A percentile compares a stretch with the other conserved stretches of the same genome.
phyloP scores from a whole-genome alignment of 1,140 invertebrate species.

The Pristionchus pacificus region DNA sequence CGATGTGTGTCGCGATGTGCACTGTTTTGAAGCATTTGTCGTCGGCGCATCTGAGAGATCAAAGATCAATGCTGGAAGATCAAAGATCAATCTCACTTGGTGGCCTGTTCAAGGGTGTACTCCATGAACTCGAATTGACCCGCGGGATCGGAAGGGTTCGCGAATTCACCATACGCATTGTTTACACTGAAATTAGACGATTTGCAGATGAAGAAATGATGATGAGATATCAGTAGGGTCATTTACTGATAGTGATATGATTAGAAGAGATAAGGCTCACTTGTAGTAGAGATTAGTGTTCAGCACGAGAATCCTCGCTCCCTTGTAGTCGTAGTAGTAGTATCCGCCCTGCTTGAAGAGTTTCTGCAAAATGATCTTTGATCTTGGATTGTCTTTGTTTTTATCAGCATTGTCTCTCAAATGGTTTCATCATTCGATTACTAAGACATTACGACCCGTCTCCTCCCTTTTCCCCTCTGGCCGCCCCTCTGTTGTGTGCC shows the following conservation, averaged over 20 bases:
- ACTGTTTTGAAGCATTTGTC: constrained; percentile 24
- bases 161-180: constrained; percentile 34
- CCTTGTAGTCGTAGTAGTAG: constrained; percentile 35
- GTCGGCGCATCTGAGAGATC: neutral
- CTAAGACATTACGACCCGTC: too few species aligned
- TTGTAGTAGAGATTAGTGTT: constrained; percentile 55
- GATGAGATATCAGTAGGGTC: too few species aligned
- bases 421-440: too few species aligned
- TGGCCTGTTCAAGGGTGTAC: constrained; percentile 33
- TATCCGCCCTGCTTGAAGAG: constrained; percentile 39
- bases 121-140: constrained; percentile 51
- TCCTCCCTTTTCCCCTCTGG: too few species aligned
- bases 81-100: constrained; percentile 2
- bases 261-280: neutral
- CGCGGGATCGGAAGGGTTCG: constrained; percentile 40
- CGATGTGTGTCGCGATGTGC: constrained; percentile 49
- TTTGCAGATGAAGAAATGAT: neutral
- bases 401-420: too few species aligned
- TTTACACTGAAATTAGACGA: constrained; percentile 25
- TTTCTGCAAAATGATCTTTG: too few species aligned
- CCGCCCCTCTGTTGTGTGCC: too few species aligned
- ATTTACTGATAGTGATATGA: neutral
- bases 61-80: neutral
- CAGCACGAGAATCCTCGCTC: constrained; percentile 39
- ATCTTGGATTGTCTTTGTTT: too few species aligned